Conservation (phyloP, 2,113 vertebrate genomes). For the Chlorodrepanis virens region DNA sequence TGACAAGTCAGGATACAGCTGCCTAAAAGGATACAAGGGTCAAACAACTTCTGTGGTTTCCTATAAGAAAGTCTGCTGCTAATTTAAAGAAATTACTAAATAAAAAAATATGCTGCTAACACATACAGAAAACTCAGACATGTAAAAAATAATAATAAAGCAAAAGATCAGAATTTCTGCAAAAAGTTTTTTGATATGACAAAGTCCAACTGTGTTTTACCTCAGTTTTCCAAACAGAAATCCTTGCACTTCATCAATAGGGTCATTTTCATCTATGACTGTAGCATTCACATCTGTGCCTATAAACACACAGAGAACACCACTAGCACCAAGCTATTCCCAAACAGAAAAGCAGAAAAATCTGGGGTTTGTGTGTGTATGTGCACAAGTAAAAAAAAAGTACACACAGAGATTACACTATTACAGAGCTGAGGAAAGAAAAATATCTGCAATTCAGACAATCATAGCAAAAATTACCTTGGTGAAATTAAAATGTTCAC, state of each 20-base stretch:
- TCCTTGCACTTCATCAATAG: constrained; percentile 96
- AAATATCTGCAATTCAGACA: neutral
- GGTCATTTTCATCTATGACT: constrained; percentile 89
- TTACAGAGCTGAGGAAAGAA: neutral
- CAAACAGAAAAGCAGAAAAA: neutral
- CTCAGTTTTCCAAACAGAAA: constrained; percentile 97
- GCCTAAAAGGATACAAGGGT: constrained; percentile 67
- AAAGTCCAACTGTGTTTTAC: constrained; percentile 67
- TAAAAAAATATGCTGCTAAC: neutral
- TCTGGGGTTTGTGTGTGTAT: neutral
- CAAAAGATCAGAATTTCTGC: neutral
- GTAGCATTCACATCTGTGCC: constrained; percentile 89
- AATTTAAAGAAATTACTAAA: neutral
- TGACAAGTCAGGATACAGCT: constrained; percentile 84
- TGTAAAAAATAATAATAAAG: neutral
- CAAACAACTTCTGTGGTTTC: neutral
- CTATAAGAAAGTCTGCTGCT: neutral
- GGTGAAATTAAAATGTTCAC: neutral
- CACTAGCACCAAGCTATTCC: neutral
- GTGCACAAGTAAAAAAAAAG: neutral
- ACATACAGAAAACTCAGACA: neutral
- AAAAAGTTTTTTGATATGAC: neutral
- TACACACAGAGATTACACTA: neutral
- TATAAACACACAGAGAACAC: constrained; percentile 47
- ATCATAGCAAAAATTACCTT: neutral